Conservation (phyloP, 2,113 vertebrate species). For the Thermophis baileyi region DNA sequence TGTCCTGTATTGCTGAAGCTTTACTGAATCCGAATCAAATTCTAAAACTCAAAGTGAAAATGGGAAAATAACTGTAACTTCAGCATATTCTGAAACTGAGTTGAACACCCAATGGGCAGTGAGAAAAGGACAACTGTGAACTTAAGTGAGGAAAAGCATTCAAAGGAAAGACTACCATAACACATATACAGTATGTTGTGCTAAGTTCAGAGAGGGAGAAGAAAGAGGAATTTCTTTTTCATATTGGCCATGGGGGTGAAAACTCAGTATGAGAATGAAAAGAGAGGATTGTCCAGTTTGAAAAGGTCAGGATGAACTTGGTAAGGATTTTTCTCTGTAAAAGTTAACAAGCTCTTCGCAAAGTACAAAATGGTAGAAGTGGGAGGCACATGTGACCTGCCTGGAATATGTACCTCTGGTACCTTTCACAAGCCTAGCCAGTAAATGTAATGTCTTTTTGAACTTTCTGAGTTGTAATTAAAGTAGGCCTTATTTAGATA, state of each 20-base stretch:
- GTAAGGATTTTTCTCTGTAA: not conserved
- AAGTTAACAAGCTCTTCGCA: not conserved
- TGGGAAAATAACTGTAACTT: not conserved
- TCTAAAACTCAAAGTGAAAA: not conserved
- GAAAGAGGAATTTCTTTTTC: not conserved
- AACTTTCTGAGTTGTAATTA: not conserved
- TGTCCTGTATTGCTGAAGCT: not conserved
- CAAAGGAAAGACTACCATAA: not conserved
- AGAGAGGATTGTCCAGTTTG: not conserved
- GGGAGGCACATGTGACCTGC: not conserved
- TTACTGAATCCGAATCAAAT: not conserved
- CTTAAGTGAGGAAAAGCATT: not conserved
- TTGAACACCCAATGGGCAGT: not conserved
- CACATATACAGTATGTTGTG: not conserved
- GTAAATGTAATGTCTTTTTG: not conserved
- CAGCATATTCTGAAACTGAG: not conserved
- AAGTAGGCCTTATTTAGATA: not conserved
- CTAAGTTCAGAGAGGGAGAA: not conserved
- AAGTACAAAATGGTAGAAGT: not conserved
- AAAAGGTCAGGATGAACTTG: conserved; percentile 13
- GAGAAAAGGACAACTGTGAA: not conserved
- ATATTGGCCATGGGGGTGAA: not conserved
- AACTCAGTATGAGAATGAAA: not conserved
- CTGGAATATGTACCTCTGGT: not conserved
- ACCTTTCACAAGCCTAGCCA: not conserved